Evolutionary conservation across 1,140 invertebrate genomes (phyloP).

Genomic region (Mycetomoellerius zeteki): DNA sequence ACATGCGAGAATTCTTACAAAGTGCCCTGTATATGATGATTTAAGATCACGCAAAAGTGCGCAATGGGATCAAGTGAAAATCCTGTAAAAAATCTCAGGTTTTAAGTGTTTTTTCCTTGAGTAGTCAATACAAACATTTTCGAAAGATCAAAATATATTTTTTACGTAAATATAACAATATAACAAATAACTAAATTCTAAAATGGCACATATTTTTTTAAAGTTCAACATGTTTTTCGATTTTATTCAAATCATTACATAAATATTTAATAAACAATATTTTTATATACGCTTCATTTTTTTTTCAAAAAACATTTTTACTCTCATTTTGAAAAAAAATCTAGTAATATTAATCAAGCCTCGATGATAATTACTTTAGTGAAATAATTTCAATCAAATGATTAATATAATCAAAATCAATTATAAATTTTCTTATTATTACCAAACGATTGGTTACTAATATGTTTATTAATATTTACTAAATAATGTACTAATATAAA

Average conservation of each 20-base stretch:
- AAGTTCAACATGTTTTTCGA: neutral
- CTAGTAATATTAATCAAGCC: too few relatives aligned
- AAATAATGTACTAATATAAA: too few relatives aligned
- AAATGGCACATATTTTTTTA: neutral
- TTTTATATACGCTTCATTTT: neutral
- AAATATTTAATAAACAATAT: neutral
- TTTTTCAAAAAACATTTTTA: neutral
- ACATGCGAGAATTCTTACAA: constrained; percentile 15
- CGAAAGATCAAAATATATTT: neutral
- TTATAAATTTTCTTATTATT: too few relatives aligned
- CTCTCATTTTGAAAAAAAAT: too few relatives aligned
- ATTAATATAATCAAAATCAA: too few relatives aligned
- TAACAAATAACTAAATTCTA: neutral
- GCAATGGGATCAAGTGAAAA: neutral
- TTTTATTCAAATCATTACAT: neutral
- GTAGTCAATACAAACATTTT: neutral
- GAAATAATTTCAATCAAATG: too few relatives aligned
- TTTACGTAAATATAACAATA: neutral
- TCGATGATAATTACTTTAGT: too few relatives aligned
- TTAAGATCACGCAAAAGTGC: constrained; percentile 14
- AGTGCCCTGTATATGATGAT: constrained; percentile 1
- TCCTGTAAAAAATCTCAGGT: neutral
- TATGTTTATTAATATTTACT: too few relatives aligned
- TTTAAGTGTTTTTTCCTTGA: neutral
- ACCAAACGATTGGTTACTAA: too few relatives aligned